A percentile compares a stretch with the other conserved stretches of the same genome.
Evolutionary conservation across 2,888 invertebrate genomes (phyloP).

Genomic region (Nipponacmea schrenckii): DNA sequence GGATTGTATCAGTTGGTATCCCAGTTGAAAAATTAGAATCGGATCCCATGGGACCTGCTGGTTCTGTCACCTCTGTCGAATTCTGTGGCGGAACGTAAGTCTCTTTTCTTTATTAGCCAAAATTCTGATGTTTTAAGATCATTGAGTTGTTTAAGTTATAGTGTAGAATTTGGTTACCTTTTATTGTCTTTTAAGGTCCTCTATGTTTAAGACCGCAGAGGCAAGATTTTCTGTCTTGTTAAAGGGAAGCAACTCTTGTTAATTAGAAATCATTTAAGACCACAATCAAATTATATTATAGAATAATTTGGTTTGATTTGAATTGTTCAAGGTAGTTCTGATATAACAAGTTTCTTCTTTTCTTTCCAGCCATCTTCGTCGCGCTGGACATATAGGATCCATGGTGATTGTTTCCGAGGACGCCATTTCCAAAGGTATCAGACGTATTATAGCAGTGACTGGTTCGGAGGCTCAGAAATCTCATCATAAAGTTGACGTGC

Average conservation of each 20-base stretch:
- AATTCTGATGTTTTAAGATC: no score
- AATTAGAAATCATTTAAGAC: no score
- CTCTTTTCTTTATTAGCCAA: not conserved
- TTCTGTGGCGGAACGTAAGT: constrained; percentile 97
- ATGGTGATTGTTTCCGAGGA: constrained; percentile 97
- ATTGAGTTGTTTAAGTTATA: no score
- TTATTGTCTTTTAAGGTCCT: no score
- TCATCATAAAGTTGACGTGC: constrained; percentile 79
- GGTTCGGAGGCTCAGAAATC: constrained; percentile 89
- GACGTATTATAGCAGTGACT: constrained; percentile 95
- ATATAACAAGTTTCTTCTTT: no score
- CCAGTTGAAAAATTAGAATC: constrained; percentile 88
- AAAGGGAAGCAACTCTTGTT: no score
- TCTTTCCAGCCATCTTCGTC: constrained; percentile 79
- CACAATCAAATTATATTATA: no score
- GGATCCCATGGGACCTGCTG: constrained; percentile 84
- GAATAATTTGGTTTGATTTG: no score
- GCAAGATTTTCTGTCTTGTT: no score
- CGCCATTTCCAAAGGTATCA: constrained; percentile 97
- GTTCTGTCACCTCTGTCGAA: constrained; percentile 90
- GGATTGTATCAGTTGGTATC: constrained; percentile 91
- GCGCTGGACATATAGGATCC: constrained; percentile 91
- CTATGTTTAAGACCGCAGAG: no score
- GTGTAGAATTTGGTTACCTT: no score
- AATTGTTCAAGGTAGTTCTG: no score